These are phyloP conservation scores for Brachypalpus laphriformis DNA, from an alignment of 2,888 invertebrate genomes.

Conservation along the genomic window DNA sequence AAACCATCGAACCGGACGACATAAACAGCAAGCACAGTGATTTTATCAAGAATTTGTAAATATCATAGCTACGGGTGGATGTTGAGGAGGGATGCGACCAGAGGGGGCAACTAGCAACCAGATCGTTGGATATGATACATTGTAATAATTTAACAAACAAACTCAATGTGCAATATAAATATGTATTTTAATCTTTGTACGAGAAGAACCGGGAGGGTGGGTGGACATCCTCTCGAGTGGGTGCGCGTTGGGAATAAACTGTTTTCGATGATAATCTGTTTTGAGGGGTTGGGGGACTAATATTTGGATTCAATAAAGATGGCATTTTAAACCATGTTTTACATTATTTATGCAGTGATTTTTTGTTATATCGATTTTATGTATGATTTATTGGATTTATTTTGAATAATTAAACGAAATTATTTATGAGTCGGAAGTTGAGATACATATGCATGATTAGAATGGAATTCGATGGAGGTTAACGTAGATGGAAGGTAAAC, in stretches of 20 bases:
- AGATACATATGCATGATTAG: conserved; percentile 3
- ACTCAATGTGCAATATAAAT: conserved; percentile 60
- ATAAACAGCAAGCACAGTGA: conserved; percentile 73
- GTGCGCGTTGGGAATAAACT: conserved; percentile 32
- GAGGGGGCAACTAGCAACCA: not conserved
- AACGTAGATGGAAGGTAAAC: not conserved
- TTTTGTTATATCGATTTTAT: not conserved
- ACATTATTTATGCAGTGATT: conserved; percentile 27
- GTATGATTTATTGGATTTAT: conserved; percentile 34
- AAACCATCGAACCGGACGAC: conserved; percentile 83
- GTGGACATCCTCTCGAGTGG: not conserved
- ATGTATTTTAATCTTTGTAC: conserved; percentile 71
- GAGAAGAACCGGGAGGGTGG: not conserved
- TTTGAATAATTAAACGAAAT: not conserved
- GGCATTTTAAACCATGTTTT: conserved; percentile 36
- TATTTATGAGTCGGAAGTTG: not conserved
- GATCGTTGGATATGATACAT: conserved; percentile 7
- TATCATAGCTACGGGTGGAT: conserved; percentile 27
- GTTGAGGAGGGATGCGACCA: not conserved
- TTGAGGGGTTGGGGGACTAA: conserved; percentile 9
- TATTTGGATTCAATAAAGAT: conserved; percentile 60
- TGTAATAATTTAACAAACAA: conserved; percentile 49
- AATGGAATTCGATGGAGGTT: not conserved
- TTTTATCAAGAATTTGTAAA: conserved; percentile 73
- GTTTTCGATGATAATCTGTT: conserved; percentile 43